Conservation (phyloP, 2,888 invertebrate genomes). For the Rapana venosa region DNA sequence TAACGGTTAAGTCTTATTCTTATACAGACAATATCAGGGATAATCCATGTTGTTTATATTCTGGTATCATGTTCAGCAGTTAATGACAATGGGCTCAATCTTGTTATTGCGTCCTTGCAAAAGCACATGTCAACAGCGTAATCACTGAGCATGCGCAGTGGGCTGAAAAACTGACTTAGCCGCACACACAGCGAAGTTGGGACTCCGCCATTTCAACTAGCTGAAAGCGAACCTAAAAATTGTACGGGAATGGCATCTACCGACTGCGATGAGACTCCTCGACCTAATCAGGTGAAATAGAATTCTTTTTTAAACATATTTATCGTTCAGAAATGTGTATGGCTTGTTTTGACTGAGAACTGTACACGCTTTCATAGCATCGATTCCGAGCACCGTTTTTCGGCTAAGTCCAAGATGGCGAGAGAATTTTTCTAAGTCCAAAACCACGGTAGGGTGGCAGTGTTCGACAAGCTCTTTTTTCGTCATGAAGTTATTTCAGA, state of each 20-base stretch:
- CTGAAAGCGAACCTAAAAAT: conserved; percentile 48
- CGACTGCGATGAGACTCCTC: conserved; percentile 50
- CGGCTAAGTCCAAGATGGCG: conserved; percentile 72
- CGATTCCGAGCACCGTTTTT: conserved; percentile 53
- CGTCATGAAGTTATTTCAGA: conserved; percentile 23
- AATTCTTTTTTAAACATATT: conserved; percentile 45
- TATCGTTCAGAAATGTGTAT: neutral
- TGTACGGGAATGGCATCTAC: conserved; percentile 55
- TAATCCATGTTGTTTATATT: neutral
- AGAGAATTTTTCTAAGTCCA: conserved; percentile 72
- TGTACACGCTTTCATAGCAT: conserved; percentile 35
- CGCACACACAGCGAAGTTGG: conserved; percentile 58
- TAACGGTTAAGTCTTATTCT: neutral
- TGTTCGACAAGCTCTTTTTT: conserved; percentile 45
- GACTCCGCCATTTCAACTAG: conserved; percentile 53
- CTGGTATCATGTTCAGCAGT: neutral
- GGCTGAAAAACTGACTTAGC: conserved; percentile 65
- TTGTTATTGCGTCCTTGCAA: neutral
- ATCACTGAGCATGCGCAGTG: conserved; percentile 65
- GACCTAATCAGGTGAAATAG: conserved; percentile 53
- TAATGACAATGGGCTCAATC: neutral
- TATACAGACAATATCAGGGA: neutral
- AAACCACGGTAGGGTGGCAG: conserved; percentile 46
- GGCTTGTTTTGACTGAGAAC: neutral
- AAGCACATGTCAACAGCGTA: conserved; percentile 31